Evolutionary conservation across 1,140 invertebrate species (phyloP), one percentile per base, ranked within the genome.

Genomic region (Papilio dardanus): DNA sequence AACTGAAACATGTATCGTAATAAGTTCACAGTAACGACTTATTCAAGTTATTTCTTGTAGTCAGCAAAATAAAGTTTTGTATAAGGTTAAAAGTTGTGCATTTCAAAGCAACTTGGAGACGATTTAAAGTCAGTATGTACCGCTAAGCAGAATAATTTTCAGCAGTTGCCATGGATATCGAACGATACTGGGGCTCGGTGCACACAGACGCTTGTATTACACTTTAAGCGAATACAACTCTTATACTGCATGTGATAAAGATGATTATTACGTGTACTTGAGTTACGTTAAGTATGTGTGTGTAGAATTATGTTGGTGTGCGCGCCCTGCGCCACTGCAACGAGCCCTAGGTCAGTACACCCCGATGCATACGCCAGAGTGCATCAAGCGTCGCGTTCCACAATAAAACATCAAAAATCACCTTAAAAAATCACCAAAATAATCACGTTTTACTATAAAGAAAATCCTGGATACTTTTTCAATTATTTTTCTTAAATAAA

Each of bases 301-400:
- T 81, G 75, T 83, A 81, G 79, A 76, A 65, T 80, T 67, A 30
- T 66, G 71, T 19, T n/a, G 76, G 86, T 88, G 85, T 87, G 83
- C 77, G 75, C 73, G 79, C 83, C 83, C 87, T 87, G 87, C 84
- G 81, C 80, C 79, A 77, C 30, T 87, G 86, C 87, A 88, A 54
- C 75, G 67, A 82, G 78, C 86, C 86, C 86, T 87, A 87, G 86
- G 86, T 86, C 88, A 90, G 88, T 90, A 86, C 78, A 75, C 79
- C 75, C 67, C 76, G 78, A 80, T 90, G 88, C 87, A 90, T 79
- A 79, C 79, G 68, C 67, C 35, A 50, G 80, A 79, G 54, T 90
- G 88, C 88, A 88, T 86, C 74, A 78, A n/a, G n/a, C 78, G 46
- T 78, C 83, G 80, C 77, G 77, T 65, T 67, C 65, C 74, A 35